Evolutionary conservation across 2,888 invertebrate species (phyloP).

Genomic region (Agrochola circellaris): DNA sequence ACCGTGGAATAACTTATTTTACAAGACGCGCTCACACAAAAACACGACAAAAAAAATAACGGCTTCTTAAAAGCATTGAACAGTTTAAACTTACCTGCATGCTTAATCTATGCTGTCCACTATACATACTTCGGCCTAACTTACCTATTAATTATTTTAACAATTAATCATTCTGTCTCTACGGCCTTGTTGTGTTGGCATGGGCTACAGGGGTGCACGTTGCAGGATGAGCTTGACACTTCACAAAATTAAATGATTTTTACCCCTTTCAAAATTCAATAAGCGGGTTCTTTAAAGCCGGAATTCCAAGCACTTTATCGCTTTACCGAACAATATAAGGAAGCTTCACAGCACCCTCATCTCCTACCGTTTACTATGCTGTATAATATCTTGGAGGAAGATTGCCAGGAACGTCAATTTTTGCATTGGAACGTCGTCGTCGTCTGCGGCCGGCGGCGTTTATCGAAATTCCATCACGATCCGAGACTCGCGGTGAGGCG

Average conservation of each 20-base stretch:
- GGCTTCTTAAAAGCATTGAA: too few relatives aligned
- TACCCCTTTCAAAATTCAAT: constrained; percentile 16
- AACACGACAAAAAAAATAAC: not conserved
- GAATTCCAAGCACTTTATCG: constrained; percentile 19
- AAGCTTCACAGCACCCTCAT: constrained; percentile 30
- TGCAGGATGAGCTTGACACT: constrained; percentile 18
- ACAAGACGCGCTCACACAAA: not conserved
- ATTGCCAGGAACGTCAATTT: constrained; percentile 70
- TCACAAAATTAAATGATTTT: constrained; percentile 20
- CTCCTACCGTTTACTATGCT: constrained; percentile 46
- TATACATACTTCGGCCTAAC: not conserved
- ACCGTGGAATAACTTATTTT: not conserved
- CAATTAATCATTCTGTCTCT: constrained; percentile 22
- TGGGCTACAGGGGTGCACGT: constrained; percentile 9
- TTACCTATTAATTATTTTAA: constrained; percentile 5
- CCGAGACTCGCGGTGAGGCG: constrained; percentile 36
- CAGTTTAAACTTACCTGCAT: not conserved
- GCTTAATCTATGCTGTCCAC: not conserved
- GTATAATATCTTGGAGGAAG: constrained; percentile 53
- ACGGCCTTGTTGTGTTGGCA: constrained; percentile 1
- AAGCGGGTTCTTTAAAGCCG: constrained; percentile 9
- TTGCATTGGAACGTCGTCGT: constrained; percentile 73
- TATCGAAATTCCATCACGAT: constrained; percentile 72
- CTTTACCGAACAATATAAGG: constrained; percentile 11
- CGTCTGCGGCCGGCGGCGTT: constrained; percentile 59